Percentiles rank a stretch among this genome's conserved stretches.
phyloP scores from a whole-genome alignment of 35 echinoderm and acorn worm species.

The Ophioderma brevispina region DNA sequence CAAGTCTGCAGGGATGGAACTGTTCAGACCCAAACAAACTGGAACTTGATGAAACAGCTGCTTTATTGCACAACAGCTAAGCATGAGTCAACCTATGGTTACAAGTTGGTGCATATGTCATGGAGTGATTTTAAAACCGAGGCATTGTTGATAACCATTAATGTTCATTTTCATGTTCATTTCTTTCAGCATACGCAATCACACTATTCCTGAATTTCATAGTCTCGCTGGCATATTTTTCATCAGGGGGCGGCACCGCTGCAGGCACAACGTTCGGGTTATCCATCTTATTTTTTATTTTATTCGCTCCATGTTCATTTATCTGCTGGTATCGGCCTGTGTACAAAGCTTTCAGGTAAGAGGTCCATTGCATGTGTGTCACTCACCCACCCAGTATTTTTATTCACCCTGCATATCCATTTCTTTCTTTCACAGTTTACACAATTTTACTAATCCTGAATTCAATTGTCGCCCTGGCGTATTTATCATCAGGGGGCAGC shows the following conservation, averaged over 20 bases:
- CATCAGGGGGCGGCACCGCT: background rate
- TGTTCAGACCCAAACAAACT: no score
- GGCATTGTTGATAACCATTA: no score
- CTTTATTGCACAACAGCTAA: no score
- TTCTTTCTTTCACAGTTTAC: constrained; percentile 60
- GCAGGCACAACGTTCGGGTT: constrained; percentile 60
- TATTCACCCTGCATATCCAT: no score
- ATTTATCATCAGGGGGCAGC: background rate
- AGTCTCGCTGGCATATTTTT: constrained; percentile 44
- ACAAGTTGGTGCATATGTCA: no score
- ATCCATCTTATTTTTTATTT: constrained; percentile 64
- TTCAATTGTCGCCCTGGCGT: constrained; percentile 39
- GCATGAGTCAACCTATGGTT: no score
- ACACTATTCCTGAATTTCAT: constrained; percentile 48
- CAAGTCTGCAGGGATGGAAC: no score
- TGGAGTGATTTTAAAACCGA: no score
- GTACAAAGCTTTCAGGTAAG: constrained; percentile 92
- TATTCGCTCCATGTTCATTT: constrained; percentile 72
- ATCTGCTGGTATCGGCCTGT: constrained; percentile 87
- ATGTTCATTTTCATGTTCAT: no score
- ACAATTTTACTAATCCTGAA: constrained; percentile 34
- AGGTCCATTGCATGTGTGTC: no score
- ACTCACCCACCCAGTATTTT: no score
- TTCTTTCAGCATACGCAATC: constrained; percentile 44
- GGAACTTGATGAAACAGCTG: no score